A percentile compares a stretch with the other conserved stretches of the same genome.
Conservation (phyloP, 2,888 invertebrate genomes). For the Penaeus monodon region DNA sequence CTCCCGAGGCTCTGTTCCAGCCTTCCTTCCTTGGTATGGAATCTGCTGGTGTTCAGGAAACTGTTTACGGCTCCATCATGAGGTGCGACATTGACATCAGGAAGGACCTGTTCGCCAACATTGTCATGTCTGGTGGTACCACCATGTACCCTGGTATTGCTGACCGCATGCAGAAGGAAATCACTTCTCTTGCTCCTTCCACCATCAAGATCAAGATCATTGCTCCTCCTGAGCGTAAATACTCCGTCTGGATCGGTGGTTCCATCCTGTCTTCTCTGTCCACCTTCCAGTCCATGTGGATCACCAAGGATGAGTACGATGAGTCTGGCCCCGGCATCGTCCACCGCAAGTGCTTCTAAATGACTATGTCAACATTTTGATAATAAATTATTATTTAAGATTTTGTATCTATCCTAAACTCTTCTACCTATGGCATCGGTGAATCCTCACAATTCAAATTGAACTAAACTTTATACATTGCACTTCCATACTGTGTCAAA, state of each 20-base stretch:
- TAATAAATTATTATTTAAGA: neutral
- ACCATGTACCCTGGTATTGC: constrained; percentile 62
- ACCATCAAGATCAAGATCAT: constrained; percentile 96
- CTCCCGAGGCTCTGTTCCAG: constrained; percentile 81
- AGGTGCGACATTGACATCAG: constrained; percentile 53
- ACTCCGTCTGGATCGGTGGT: constrained; percentile 93
- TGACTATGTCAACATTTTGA: neutral
- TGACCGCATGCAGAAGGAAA: constrained; percentile 63
- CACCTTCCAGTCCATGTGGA: constrained; percentile 78
- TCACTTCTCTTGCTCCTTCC: constrained; percentile 67
- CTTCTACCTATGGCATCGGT: too few species aligned
- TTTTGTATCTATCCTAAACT: too few species aligned
- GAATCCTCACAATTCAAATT: too few species aligned
- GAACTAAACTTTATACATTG: too few species aligned
- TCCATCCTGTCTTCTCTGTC: constrained; percentile 89
- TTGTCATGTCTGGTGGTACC: constrained; percentile 58
- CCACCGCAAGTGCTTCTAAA: constrained; percentile 64
- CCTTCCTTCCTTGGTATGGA: constrained; percentile 72
- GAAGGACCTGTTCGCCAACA: constrained; percentile 44
- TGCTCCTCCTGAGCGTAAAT: constrained; percentile 85
- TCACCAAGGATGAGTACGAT: constrained; percentile 63
- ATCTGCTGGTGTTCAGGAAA: constrained; percentile 42
- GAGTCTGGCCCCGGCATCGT: constrained; percentile 65
- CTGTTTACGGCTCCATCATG: constrained; percentile 40
- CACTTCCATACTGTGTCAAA: too few species aligned